Conservation (phyloP, 1,140 invertebrate genomes). For the Drosophila nigrodunni region DNA sequence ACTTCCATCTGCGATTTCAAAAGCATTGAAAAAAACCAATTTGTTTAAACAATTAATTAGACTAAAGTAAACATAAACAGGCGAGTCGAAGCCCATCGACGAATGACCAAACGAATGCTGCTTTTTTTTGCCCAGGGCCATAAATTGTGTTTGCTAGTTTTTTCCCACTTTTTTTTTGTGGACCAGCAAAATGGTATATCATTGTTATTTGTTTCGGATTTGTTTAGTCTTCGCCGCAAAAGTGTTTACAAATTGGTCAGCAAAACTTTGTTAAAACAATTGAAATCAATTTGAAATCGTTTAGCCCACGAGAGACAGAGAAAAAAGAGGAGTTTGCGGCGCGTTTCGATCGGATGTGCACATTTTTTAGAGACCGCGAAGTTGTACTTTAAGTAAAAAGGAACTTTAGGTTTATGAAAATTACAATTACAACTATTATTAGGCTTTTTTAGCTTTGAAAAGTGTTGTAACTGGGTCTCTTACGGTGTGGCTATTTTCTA, state of each 20-base stretch:
- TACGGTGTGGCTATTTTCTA: too few relatives aligned
- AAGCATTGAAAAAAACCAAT: slow-evolving; percentile 27
- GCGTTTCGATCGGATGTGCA: slow-evolving; percentile 41
- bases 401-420: too few relatives aligned
- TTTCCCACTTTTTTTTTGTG: not conserved
- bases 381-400: too few relatives aligned
- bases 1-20: slow-evolving; percentile 7
- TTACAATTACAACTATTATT: too few relatives aligned
- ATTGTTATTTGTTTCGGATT: slow-evolving; percentile 38
- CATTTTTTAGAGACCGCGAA: not conserved
- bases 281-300: slow-evolving; percentile 43
- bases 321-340: not conserved
- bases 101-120: not conserved
- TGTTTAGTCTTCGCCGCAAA: slow-evolving; percentile 70
- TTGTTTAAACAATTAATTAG: slow-evolving; percentile 82
- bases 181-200: slow-evolving; percentile 21
- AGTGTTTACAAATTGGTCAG: slow-evolving; percentile 75
- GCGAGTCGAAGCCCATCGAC: slow-evolving; percentile 1
- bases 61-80: slow-evolving; percentile 67
- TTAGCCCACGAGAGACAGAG: slow-evolving; percentile 5
- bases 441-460: too few relatives aligned
- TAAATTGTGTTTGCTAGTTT: slow-evolving; percentile 38
- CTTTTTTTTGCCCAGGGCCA: slow-evolving; percentile 33
- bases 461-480: too few relatives aligned
- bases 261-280: slow-evolving; percentile 60